phyloP scores from a whole-genome alignment of 2,888 invertebrate species.

The Marasmarcha lunaedactyla region DNA sequence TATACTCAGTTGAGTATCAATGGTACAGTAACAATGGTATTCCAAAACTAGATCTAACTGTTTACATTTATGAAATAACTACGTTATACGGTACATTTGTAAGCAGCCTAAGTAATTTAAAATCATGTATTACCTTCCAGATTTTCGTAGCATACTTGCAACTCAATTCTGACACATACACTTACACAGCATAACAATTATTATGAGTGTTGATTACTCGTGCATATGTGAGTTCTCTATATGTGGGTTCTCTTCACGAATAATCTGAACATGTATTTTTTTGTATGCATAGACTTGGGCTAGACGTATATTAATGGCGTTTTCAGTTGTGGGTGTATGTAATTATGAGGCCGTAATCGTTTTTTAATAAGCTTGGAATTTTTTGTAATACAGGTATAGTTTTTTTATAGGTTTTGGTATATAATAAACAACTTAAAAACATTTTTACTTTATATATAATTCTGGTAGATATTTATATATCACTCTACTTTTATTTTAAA shows the following conservation, averaged over 20 bases:
- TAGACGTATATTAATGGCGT: conserved; percentile 55
- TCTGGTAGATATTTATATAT: too few relatives aligned
- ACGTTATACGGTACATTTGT: too few relatives aligned
- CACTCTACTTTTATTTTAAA: too few relatives aligned
- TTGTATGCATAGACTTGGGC: conserved; percentile 31
- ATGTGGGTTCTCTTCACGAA: conserved; percentile 22
- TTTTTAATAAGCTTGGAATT: conserved; percentile 56
- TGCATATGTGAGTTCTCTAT: conserved; percentile 31
- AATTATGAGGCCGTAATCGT: conserved; percentile 61
- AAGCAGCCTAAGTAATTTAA: too few relatives aligned
- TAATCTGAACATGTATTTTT: conserved; percentile 12
- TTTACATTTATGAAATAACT: too few relatives aligned
- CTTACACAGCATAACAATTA: conserved; percentile 8
- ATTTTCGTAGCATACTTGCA: conserved; percentile 3
- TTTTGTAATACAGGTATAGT: conserved; percentile 21
- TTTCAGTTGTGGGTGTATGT: conserved; percentile 51
- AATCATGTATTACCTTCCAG: too few relatives aligned
- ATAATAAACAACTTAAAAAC: neutral
- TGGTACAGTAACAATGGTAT: too few relatives aligned
- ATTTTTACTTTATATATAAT: neutral
- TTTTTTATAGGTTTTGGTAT: neutral
- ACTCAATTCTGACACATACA: conserved; percentile 22
- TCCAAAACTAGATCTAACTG: too few relatives aligned
- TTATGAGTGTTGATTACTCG: conserved; percentile 3
- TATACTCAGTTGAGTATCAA: too few relatives aligned